Base-by-base conservation (phyloP, 2,888 invertebrate genomes). In the Theristus sp. region DNA sequence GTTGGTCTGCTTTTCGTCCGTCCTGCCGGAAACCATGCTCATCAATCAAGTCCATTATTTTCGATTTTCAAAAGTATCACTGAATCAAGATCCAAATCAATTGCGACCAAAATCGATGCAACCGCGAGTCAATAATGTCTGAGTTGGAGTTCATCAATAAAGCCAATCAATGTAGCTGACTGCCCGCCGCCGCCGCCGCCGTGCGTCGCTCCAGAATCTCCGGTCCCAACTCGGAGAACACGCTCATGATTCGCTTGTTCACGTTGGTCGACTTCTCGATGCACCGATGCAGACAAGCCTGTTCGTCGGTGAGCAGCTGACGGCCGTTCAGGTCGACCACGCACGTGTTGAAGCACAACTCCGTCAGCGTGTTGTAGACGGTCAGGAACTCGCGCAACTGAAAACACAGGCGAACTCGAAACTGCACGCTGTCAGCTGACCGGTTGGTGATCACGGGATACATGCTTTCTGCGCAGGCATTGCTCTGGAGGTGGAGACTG, bases 281-380 rank as follows among this genome's bases (percentile, higher is more conserved):
- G 61, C 71, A 63, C 20, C 25, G 61, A 54, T 62, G 57, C 59
- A 69, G 65, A 53, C 69, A 70, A 47, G 57, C 49, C 1, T 61
- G 58, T 61, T 71, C 71, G 49, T 61, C 57, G n/a, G 59, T 59
- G 1, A 61, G 57, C 52, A 69, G 63, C 3, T 58, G 54, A 26
- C 67, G 63, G 10, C 61, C 61, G 60, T 67, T 69, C 62, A 71
- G 69, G 30, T 70, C 68, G 29, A 63, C 58, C 20, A 70, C 65
- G 57, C 71, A 71, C 13, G 64, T 59, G 56, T 57, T 58, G 64
- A 71, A 71, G 58, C 71, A 71, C 49, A 66, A 62, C 59, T 71
- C 69, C 6, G 70, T 71, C 25, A 71, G 62, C 30, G 65, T 66
- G 61, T 71, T 71, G 65, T 71, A 71, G 27, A 71, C 67, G n/a